These are phyloP conservation scores for Tetragnatha montana DNA, from an alignment of 2,888 invertebrate species.

Conservation along the genomic window DNA sequence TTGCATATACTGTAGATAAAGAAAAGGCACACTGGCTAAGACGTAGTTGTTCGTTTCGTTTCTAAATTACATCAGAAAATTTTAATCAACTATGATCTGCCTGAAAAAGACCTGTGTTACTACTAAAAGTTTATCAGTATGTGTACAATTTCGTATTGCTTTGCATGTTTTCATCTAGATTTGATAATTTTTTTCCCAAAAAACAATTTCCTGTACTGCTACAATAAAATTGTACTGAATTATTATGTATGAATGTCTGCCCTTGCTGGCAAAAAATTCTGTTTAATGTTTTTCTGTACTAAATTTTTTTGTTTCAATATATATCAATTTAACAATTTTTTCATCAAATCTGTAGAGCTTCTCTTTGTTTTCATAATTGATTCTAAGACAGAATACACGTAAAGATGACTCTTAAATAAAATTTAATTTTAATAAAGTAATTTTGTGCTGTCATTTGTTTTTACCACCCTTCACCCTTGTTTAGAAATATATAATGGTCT, in stretches of 20 bases:
- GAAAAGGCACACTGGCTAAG: slow-evolving; percentile 54
- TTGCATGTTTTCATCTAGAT: slow-evolving; percentile 37
- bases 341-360: slow-evolving; percentile 55
- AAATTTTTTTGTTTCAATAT: slow-evolving; percentile 7
- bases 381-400: slow-evolving; percentile 34
- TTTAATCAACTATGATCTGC: slow-evolving; percentile 17
- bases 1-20: slow-evolving; percentile 64
- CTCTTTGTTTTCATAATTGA: slow-evolving; percentile 55
- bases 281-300: slow-evolving; percentile 10
- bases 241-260: background rate
- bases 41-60: slow-evolving; percentile 29
- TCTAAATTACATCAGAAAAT: slow-evolving; percentile 7
- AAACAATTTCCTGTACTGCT: slow-evolving; percentile 17
- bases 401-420: slow-evolving; percentile 38
- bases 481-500: too few relatives aligned
- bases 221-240: slow-evolving; percentile 26
- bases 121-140: slow-evolving; percentile 29
- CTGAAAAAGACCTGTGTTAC: background rate
- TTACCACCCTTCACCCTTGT: background rate
- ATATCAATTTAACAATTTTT: slow-evolving; percentile 32
- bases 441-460: slow-evolving; percentile 4
- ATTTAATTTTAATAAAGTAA: slow-evolving; percentile 51
- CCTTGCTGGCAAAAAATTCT: slow-evolving; percentile 5
- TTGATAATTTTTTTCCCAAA: slow-evolving; percentile 11
- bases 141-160: slow-evolving; percentile 56